Evolutionary conservation across 2,888 invertebrate genomes (phyloP), one percentile per base, ranked within the genome.

Genomic region (Yponomeuta sedellus): DNA sequence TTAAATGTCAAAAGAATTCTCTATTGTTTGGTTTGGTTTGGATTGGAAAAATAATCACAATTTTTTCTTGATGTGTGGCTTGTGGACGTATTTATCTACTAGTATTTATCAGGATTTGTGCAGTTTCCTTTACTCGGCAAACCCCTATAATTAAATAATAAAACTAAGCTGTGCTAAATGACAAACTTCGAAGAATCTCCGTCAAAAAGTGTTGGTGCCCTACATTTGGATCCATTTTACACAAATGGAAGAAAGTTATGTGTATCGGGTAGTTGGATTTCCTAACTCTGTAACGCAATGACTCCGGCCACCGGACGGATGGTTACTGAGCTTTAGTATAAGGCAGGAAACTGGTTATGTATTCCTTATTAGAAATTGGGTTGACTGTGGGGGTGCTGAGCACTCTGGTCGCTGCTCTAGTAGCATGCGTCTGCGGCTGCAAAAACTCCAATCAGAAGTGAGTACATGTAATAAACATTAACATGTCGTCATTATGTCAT

Each of bases 371-470:
- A 76, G 90, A 91, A 76, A 78, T 90, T 73, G 85, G 79, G 74
- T 70, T 92, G 66, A 86, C 86, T 79, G 76, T 88, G 70, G 91
- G 85, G 79, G 85, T 88, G 78, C 82, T 90, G 64, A 78, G 83
- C 74, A 85, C 87, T 76, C 86, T 92, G 67, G 76, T 88, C 81
- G 77, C 92, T 81, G 74, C 92, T 75, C 86, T 95, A 71, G 92
- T 94, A 69, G 92, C 93, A 72, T 96, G 95, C 83, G 93, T 95
- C 71, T 95, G 95, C 81, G 94, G 94, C 80, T 95, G 95, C 85
- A 94, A 94, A 76, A 94, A 94, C 75, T 94, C 93, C 74, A 93
- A 94, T 77, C 95, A 94, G 79, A 96, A 95, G 95, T 95, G 91
- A 94, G 92, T 88, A 66, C 66, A 65, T 59, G 4, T 19, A 12